Evolutionary conservation across 1,140 invertebrate species (phyloP).

Genomic region (Drosophila ficusphila): DNA sequence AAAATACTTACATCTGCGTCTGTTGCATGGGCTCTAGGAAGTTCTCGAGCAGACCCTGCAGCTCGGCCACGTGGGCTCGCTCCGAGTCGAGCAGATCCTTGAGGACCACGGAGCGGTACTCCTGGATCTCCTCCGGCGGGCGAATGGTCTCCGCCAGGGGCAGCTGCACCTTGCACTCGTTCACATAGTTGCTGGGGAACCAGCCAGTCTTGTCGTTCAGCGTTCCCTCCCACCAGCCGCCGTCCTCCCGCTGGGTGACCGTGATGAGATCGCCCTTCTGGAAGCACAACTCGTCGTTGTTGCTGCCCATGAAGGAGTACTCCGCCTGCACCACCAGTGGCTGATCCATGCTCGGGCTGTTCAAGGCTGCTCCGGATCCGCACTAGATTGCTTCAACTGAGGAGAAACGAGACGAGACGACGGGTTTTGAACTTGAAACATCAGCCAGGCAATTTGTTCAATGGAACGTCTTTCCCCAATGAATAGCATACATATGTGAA

Average conservation of each 20-base stretch:
- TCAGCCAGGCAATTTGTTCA: constrained; percentile 39
- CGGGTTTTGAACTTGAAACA: constrained; percentile 70
- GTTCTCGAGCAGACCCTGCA: constrained; percentile 92
- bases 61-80: constrained; percentile 93
- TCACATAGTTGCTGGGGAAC: constrained; percentile 99
- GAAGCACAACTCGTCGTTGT: constrained; percentile 99
- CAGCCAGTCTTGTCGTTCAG: constrained; percentile 97
- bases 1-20: constrained; percentile 91
- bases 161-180: constrained; percentile 91
- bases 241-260: constrained; percentile 95
- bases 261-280: constrained; percentile 98
- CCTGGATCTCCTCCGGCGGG: constrained; percentile 89
- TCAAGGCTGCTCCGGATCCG: constrained; percentile 32
- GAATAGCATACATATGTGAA: constrained; percentile 9
- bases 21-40: constrained; percentile 93
- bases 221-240: constrained; percentile 99
- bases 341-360: constrained; percentile 83
- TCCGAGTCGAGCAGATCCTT: constrained; percentile 97
- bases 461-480: constrained; percentile 19
- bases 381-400: constrained; percentile 56
- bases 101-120: constrained; percentile 92
- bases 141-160: constrained; percentile 84
- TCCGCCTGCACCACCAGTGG: constrained; percentile 94
- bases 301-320: constrained; percentile 96
- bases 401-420: constrained; percentile 18